Evolutionary conservation across 1,140 invertebrate species (phyloP).

Genomic region (Psilanteris sp.): DNA sequence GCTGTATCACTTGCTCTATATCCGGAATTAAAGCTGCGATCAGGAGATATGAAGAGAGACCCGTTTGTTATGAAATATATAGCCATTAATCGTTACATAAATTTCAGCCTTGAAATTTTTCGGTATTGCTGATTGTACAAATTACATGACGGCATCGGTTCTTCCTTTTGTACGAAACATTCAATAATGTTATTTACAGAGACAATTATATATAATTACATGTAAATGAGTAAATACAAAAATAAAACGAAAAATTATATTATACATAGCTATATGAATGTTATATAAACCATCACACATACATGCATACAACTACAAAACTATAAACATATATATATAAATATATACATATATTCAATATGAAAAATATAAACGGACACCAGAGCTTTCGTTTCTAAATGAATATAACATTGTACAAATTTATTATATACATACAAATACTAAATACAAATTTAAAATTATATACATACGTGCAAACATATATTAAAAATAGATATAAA

Average conservation of each 20-base stretch:
- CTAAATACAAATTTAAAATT: too few relatives aligned
- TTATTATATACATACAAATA: constrained; percentile 31
- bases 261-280: too few relatives aligned
- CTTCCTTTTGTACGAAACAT: constrained; percentile 46
- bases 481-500: constrained; percentile 51
- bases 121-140: constrained; percentile 43
- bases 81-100: constrained; percentile 40
- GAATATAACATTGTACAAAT: constrained; percentile 57
- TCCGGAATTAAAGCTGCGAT: constrained; percentile 57
- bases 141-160: constrained; percentile 34
- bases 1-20: constrained; percentile 51
- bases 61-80: constrained; percentile 51
- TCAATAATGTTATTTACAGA: constrained; percentile 35
- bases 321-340: background rate
- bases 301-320: too few relatives aligned
- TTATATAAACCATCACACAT: too few relatives aligned
- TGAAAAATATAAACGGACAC: constrained; percentile 23
- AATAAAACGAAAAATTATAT: constrained; percentile 34
- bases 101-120: constrained; percentile 43
- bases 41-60: constrained; percentile 38
- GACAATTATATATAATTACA: constrained; percentile 33
- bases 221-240: constrained; percentile 51
- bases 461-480: constrained; percentile 15
- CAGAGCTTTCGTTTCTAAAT: constrained; percentile 56
- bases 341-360: constrained; percentile 43